Base-by-base conservation (phyloP, 2,113 vertebrate species). In the Sander vitreus region DNA sequence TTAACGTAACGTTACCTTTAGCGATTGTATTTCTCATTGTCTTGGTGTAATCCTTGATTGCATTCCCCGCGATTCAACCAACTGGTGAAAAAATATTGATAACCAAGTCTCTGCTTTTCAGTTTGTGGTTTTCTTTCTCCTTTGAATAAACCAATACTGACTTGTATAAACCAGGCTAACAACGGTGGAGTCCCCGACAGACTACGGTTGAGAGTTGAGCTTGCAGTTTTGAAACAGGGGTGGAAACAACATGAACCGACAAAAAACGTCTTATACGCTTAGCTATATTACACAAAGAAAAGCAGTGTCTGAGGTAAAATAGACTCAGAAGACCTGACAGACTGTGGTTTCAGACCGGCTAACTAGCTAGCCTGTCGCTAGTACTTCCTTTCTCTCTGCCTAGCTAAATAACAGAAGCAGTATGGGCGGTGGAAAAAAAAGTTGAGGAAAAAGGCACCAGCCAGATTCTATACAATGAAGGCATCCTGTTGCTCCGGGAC, bases 301-400 rank as follows among this genome's bases (percentile, higher is more conserved):
- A 47, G 19, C 15, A 64, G 66, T 21, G 47, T 54, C 5, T 1
- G 47, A 8, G n/a, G 10, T 50, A 19, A 83, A 51, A 63, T 0
- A 25, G n/a, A 0, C 36, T 64, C 33, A 51, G 67, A 76, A 55
- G 25, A 43, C 39, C 51, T 54, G 48, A 36, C 59, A 62, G 67
- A 30, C 70, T 30, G 45, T 33, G 72, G 43, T 60, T 84, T 65
- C 78, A 51, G 58, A 84, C 47, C 84, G 83, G 90, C 93, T 94
- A 93, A 88, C 86, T 71, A 73, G 88, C 88, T 93, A 93, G 93
- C 91, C 83, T 54, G 86, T 79, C 66, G 91, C 88, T 88, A 43
- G 39, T 11, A 94, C 93, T 94, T 94, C 94, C 93, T 92, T 88
- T 90, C 91, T 93, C 88, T 69, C 6, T 72, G 81, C 33, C 84